Conservation (phyloP, 2,113 vertebrate genomes). For the Tupaia chinensis region DNA sequence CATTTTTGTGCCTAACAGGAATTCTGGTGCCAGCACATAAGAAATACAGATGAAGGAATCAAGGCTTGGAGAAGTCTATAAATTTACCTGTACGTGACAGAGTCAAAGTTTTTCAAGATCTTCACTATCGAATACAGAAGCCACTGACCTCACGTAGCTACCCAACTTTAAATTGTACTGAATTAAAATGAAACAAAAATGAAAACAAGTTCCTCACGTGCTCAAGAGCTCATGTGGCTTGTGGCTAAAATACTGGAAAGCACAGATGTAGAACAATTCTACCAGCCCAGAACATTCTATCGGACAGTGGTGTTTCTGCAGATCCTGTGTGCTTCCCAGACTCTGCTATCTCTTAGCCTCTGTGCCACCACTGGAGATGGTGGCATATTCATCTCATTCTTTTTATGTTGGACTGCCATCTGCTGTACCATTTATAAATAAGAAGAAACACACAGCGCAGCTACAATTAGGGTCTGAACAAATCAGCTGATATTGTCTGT, state of each 20-base stretch:
- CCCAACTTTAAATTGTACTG: neutral
- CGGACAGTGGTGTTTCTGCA: neutral
- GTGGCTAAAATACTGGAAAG: neutral
- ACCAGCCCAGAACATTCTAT: neutral
- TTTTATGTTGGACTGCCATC: slow-evolving; percentile 69
- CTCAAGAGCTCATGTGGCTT: neutral
- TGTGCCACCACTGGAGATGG: neutral
- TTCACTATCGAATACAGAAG: neutral
- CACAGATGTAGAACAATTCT: neutral
- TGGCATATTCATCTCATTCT: neutral
- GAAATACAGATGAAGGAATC: neutral
- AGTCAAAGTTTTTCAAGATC: neutral
- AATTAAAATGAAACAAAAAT: slow-evolving; percentile 12
- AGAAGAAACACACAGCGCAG: neutral
- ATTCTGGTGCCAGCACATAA: neutral
- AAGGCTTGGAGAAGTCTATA: neutral
- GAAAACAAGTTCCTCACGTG: neutral
- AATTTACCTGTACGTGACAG: neutral
- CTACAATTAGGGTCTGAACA: neutral
- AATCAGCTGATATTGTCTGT: neutral
- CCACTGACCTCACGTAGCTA: neutral
- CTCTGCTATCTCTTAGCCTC: neutral
- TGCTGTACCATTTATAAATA: slow-evolving; percentile 56
- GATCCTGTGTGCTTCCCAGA: neutral
- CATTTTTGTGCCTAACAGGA: neutral